Evolutionary conservation across 2,113 vertebrate genomes (phyloP), one percentile per base, ranked within the genome.

Genomic region (Brachypodius melanocephalos): DNA sequence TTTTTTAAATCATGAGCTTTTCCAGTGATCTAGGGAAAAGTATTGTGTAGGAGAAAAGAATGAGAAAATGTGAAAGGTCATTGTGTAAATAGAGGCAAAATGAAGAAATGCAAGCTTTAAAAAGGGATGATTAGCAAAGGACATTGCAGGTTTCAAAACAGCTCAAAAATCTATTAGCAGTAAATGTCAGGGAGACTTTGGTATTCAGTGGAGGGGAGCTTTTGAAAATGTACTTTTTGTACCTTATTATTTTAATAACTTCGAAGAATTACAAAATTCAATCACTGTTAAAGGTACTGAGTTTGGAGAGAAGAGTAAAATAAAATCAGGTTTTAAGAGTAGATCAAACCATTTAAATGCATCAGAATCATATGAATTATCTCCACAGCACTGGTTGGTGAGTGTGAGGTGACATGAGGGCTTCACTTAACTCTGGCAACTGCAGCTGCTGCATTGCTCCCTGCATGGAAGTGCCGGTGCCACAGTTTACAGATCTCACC

Each of bases 381-480:
- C 19, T 91, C 84, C 14, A 21, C 2, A 2, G 45, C 12, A 1
- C 10, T 1, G 22, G 13, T n/a, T 55, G 87, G 12, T n/a, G 52
- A 12, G 14, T 34, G 5, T 18, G 45, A 88, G 31, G 22, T 15
- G 61, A 43, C 0, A 1, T 45, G 52, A 59, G 26, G 20, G 9
- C 17, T 85, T 82, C 7, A 1, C 12, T 48, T 52, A 29, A 10
- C 49, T 20, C 12, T 14, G 19, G 12, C 29, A 26, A 0, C 31
- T 48, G 7, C 26, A 63, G 14, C 45, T 84, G 20, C 31, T 42
- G 1, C 24, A 0, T 7, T 72, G 19, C 20, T 75, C 29, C 29
- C 43, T 45, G 55, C 1, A 0, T 38, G 17, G 25, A 45, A 38
- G n/a, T 51, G 34, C 32, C 55, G 2, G 2, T 45, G 52, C n/a